Evolutionary conservation across 2,113 vertebrate genomes (phyloP).

Genomic region (Takifugu flavidus): DNA sequence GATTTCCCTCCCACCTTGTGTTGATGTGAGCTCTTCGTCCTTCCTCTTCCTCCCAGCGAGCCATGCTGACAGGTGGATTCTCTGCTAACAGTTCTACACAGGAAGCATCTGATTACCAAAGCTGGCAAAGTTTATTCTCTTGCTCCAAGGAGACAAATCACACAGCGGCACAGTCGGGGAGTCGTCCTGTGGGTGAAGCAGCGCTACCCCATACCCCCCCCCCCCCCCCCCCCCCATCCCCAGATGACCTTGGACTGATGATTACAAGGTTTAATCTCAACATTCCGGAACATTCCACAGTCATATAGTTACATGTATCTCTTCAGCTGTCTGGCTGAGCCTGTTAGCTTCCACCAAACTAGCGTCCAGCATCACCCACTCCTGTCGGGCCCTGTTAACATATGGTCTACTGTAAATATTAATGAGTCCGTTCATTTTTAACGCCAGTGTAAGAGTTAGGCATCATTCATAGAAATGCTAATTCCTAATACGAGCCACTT

Average conservation of each 20-base stretch:
- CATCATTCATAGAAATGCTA: not conserved
- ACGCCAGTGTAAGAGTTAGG: not conserved
- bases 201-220: too few species aligned
- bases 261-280: not conserved
- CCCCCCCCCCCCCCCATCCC: too few species aligned
- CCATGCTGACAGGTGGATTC: slow-evolving; percentile 7
- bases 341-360: too few species aligned
- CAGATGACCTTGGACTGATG: too few species aligned
- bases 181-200: too few species aligned
- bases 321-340: too few species aligned
- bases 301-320: slow-evolving; percentile 38
- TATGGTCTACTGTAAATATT: slow-evolving; percentile 50
- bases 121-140: too few species aligned
- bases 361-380: too few species aligned
- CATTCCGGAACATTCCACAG: slow-evolving; percentile 42
- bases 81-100: too few species aligned
- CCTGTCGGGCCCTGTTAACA: slow-evolving; percentile 23
- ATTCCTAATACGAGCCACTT: not conserved
- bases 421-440: slow-evolving; percentile 43
- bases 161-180: too few species aligned
- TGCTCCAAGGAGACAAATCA: too few species aligned
- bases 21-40: slow-evolving; percentile 30
- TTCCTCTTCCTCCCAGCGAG: slow-evolving; percentile 26
- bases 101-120: too few species aligned
- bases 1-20: slow-evolving; percentile 20